A percentile compares a stretch with the other conserved stretches of the same genome.
These are phyloP conservation scores for Trachymyrmex cornetzi DNA, from an alignment of 1,140 invertebrate species.

Conservation along the genomic window DNA sequence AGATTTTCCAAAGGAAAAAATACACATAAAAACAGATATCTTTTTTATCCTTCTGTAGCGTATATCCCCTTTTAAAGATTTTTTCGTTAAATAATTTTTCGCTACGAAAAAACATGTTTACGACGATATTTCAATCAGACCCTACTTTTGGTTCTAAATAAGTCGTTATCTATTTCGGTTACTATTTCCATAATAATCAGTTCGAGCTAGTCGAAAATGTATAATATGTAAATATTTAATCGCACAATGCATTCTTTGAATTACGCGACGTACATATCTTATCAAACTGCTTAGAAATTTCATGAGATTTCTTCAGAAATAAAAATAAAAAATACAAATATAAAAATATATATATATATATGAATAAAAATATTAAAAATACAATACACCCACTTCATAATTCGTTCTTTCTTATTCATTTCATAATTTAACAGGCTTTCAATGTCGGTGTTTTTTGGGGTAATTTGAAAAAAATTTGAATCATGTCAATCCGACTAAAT, in stretches of 20 bases:
- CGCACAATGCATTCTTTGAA: neutral
- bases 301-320: neutral
- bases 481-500: neutral
- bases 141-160: neutral
- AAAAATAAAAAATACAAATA: neutral
- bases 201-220: neutral
- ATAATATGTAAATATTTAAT: neutral
- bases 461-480: neutral
- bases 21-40: too few species aligned
- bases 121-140: neutral
- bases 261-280: neutral
- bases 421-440: neutral
- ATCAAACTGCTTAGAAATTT: neutral
- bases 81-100: neutral
- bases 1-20: too few species aligned
- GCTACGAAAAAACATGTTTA: neutral
- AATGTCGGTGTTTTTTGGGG: neutral
- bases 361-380: neutral
- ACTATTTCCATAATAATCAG: slow-evolving; percentile 1
- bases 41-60: too few species aligned
- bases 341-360: neutral
- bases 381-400: neutral
- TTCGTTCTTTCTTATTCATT: neutral
- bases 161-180: slow-evolving; percentile 4
- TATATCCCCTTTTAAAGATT: neutral